phyloP scores from a whole-genome alignment of 2,113 vertebrate species.

The Zosterops pallidus region DNA sequence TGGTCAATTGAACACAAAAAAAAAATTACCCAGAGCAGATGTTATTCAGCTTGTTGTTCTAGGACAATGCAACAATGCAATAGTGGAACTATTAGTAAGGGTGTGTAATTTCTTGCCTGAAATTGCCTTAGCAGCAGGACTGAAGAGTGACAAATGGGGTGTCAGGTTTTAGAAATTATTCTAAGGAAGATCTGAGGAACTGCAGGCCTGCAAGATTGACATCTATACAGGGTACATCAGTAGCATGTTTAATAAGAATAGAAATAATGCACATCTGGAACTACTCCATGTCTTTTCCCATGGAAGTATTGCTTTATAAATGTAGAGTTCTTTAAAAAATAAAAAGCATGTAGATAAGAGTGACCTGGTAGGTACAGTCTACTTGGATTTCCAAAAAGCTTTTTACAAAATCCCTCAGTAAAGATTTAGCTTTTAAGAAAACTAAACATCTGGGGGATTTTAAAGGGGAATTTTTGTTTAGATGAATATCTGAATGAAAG shows the following conservation, averaged over 20 bases:
- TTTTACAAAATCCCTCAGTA: constrained; percentile 13
- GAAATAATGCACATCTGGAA: constrained; percentile 40
- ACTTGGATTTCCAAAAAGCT: constrained; percentile 16
- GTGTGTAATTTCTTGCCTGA: not conserved
- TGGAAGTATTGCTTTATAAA: constrained; percentile 17
- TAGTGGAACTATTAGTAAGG: not conserved
- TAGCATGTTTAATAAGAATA: constrained; percentile 15
- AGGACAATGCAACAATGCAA: not conserved
- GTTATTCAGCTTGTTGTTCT: not conserved
- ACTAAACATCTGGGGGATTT: constrained; percentile 3
- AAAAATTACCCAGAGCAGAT: not conserved
- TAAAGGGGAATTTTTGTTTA: constrained; percentile 30
- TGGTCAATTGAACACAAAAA: not conserved
- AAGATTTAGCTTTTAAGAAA: constrained; percentile 22
- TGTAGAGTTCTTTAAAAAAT: not conserved
- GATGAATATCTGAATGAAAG: constrained; percentile 29
- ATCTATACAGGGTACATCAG: not conserved
- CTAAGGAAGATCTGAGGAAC: constrained; percentile 19
- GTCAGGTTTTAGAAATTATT: constrained; percentile 11
- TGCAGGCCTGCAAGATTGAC: not conserved
- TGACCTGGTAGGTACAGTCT: not conserved
- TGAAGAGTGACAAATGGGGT: not conserved
- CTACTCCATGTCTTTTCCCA: not conserved
- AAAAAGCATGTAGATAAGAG: not conserved
- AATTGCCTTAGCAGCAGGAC: not conserved